Evolutionary conservation across 2,888 invertebrate species (phyloP), one percentile per base, ranked within the genome.

Genomic region (Frankliniella intonsa): DNA sequence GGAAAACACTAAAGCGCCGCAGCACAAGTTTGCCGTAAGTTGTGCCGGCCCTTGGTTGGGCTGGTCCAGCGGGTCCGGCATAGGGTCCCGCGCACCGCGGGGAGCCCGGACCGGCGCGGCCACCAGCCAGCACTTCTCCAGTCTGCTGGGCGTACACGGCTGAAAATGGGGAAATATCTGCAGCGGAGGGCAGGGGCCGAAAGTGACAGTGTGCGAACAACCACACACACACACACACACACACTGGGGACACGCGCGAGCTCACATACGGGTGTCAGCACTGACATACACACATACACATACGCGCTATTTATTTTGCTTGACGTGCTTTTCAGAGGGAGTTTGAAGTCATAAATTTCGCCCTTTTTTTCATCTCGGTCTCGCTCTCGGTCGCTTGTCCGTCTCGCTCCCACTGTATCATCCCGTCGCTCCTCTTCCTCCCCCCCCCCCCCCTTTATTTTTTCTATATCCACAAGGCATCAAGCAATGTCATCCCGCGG

Each of bases 371-470:
- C 69, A 76, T 76, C 25, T 69, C 22, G n/a, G 69, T 69, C 69
- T 69, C 69, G 69, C 81, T 19, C 80, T 80, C 49, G 50, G 69
- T 25, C 69, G 69, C 69, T 76, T 76, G 25, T 80, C 50, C 81
- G 69, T 83, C 76, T 83, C 81, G 80, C 79, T 55, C 80, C 38
- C 81, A 81, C 50, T 65, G 81, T 84, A 81, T 82, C 81, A 50
- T 79, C 82, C 49, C 80, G 80, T 49, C 69, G 65, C 80, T 81
- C 50, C 82, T 76, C 83, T 82, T 81, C 82, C 83, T 82, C 38
- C 80, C 81, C 82, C 84, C 84, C 84, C 84, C 85, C 82, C 84
- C 84, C 84, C 84, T 84, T 55, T 81, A 38, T 81, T 81, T 79
- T 79, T 80, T 80, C 80, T 51, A 38, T 76, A 76, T 76, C 25